Percentiles rank a stretch among this genome's conserved stretches.
Evolutionary conservation across 2,888 invertebrate species (phyloP).

Genomic region (Pristionchus fissidentatus): DNA sequence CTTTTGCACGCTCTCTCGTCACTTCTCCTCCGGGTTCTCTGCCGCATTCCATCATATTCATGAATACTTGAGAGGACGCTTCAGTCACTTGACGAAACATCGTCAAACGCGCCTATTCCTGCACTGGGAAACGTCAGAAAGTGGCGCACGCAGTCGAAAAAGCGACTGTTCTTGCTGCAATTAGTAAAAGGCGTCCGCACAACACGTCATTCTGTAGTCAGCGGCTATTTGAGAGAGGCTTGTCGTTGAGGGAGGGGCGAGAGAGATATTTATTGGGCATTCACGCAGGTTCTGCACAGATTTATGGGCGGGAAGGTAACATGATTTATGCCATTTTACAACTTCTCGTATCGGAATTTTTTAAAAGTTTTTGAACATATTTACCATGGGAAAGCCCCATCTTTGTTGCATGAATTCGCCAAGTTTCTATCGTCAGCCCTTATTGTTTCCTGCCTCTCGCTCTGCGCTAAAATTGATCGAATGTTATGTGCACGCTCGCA

Average conservation of each 20-base stretch:
- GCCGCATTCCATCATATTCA: conserved; percentile 43
- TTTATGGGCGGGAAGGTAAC: neutral
- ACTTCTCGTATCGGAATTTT: no score
- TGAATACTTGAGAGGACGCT: neutral
- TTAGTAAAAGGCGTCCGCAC: conserved; percentile 15
- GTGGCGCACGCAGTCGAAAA: neutral
- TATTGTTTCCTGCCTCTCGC: no score
- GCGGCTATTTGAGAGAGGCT: neutral
- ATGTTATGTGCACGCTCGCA: no score
- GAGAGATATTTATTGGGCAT: conserved; percentile 8
- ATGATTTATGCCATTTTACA: neutral
- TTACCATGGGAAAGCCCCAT: no score
- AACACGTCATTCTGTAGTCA: conserved; percentile 1
- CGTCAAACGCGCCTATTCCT: neutral
- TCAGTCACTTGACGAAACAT: neutral
- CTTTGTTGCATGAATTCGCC: no score
- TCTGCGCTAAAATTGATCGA: no score
- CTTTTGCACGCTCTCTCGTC: neutral
- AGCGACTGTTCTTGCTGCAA: conserved; percentile 3
- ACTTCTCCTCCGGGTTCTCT: no score
- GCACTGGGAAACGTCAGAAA: conserved; percentile 30
- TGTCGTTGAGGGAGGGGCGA: neutral
- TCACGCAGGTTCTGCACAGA: no score
- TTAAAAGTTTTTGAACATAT: no score
- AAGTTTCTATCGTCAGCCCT: no score